phyloP scores from a whole-genome alignment of 2,797 vertebrate species.

The Protonibea diacanthus region DNA sequence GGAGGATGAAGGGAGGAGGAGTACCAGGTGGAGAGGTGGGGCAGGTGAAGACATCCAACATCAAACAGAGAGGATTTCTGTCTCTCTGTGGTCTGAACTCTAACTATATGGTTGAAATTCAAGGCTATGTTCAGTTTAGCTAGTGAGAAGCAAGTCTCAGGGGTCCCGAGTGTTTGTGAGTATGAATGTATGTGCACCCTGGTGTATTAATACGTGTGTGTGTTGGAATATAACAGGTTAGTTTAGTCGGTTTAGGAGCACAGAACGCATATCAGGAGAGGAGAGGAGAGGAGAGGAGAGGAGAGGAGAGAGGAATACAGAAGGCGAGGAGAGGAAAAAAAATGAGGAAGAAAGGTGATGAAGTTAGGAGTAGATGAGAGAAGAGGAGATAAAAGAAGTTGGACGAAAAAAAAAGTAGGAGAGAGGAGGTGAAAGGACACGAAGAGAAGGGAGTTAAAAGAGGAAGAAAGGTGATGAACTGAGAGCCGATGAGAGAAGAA shows the following conservation, averaged over 20 bases:
- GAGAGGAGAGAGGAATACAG: not conserved
- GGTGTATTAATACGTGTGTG: not conserved
- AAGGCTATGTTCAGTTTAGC: slow-evolving; percentile 36
- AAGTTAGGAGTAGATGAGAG: slow-evolving; percentile 7
- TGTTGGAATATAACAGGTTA: slow-evolving; percentile 11
- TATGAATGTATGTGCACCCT: not conserved
- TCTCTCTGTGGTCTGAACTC: slow-evolving; percentile 43
- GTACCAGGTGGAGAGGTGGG: slow-evolving; percentile 17
- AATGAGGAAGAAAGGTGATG: not conserved
- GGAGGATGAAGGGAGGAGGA: slow-evolving; percentile 40
- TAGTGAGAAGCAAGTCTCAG: slow-evolving; percentile 2
- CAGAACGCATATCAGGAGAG: slow-evolving; percentile 13
- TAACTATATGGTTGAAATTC: slow-evolving; percentile 36
- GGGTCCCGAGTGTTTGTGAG: slow-evolving; percentile 5
- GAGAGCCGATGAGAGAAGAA: slow-evolving; percentile 23
- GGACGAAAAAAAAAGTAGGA: not conserved
- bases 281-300: not conserved
- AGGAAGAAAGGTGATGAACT: slow-evolving; percentile 39
- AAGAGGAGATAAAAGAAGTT: slow-evolving; percentile 5
- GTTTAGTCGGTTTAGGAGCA: slow-evolving; percentile 22
- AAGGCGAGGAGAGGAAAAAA: not conserved
- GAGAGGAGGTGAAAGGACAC: slow-evolving; percentile 26
- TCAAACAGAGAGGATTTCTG: slow-evolving; percentile 39
- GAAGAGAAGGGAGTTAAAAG: slow-evolving; percentile 35
- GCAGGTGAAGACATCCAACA: slow-evolving; percentile 46